phyloP scores from a whole-genome alignment of 2,888 invertebrate species.

The Drosophila niveifrons region DNA sequence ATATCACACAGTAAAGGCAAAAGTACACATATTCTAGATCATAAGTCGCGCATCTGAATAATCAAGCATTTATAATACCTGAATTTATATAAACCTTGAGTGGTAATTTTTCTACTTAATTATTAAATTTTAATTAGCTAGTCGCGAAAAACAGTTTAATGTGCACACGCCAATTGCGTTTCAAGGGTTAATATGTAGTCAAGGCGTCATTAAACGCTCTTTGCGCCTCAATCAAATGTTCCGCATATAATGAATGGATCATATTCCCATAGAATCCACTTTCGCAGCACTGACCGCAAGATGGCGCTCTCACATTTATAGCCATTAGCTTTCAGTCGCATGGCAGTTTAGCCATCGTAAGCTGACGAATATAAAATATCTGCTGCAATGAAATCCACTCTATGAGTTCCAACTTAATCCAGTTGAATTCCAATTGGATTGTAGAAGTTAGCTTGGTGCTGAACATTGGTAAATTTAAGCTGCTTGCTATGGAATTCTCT shows the following conservation, averaged over 20 bases:
- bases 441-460: not conserved
- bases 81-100: not conserved
- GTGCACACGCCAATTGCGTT: not conserved
- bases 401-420: not conserved
- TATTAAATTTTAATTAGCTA: not conserved
- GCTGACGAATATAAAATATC: not conserved
- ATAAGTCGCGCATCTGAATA: not conserved
- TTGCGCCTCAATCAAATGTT: not conserved
- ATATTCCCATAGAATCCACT: not conserved
- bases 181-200: not conserved
- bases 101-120: not conserved
- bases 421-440: not conserved
- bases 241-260: not conserved
- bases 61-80: not conserved
- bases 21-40: not conserved
- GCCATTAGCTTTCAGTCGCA: not conserved
- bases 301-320: not conserved
- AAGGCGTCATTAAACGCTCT: not conserved
- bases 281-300: not conserved
- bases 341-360: not conserved
- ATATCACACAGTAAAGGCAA: not conserved
- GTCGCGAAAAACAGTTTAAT: not conserved
- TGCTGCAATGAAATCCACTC: not conserved
- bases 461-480: not conserved
- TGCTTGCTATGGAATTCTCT: not conserved